phyloP scores from a whole-genome alignment of 2,797 vertebrate genomes.

The Cichlasoma orientale region DNA sequence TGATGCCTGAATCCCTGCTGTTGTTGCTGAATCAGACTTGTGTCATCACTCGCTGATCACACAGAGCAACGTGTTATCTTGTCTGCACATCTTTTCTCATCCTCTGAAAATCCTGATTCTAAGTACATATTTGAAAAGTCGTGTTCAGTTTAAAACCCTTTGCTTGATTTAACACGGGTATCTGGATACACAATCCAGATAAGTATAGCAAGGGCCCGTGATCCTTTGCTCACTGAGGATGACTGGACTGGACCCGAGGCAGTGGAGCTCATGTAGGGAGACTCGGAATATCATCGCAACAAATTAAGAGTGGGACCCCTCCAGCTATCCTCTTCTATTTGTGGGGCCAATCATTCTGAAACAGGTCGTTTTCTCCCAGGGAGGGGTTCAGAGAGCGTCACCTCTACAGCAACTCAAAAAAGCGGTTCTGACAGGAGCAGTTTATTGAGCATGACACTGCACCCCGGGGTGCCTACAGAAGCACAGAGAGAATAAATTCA shows the following conservation, averaged over 20 bases:
- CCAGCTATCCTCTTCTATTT: slow-evolving; percentile 29
- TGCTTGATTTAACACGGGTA: slow-evolving; percentile 36
- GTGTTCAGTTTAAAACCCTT: slow-evolving; percentile 13
- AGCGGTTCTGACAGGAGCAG: slow-evolving; percentile 54
- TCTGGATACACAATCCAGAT: slow-evolving; percentile 4
- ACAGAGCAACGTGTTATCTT: not conserved
- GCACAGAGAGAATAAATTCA: slow-evolving; percentile 22
- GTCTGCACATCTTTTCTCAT: slow-evolving; percentile 9
- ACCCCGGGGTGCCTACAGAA: slow-evolving; percentile 29
- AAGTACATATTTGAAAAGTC: slow-evolving; percentile 12
- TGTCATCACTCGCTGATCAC: slow-evolving; percentile 31
- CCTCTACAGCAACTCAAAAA: slow-evolving; percentile 40
- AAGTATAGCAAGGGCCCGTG: not conserved
- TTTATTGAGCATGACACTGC: slow-evolving; percentile 62
- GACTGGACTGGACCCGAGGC: slow-evolving; percentile 10
- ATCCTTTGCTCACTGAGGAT: not conserved
- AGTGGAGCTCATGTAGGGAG: slow-evolving; percentile 4
- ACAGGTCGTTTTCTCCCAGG: slow-evolving; percentile 8
- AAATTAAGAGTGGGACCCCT: slow-evolving; percentile 30
- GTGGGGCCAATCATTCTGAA: slow-evolving; percentile 45
- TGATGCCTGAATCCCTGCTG: not conserved
- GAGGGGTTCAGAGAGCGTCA: slow-evolving; percentile 15
- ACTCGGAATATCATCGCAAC: slow-evolving; percentile 37
- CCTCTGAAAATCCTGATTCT: not conserved
- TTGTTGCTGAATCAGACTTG: slow-evolving; percentile 17